A percentile compares a stretch with the other conserved stretches of the same genome.
phyloP scores from a whole-genome alignment of 2,797 vertebrate genomes.

The Harpagifer antarcticus region DNA sequence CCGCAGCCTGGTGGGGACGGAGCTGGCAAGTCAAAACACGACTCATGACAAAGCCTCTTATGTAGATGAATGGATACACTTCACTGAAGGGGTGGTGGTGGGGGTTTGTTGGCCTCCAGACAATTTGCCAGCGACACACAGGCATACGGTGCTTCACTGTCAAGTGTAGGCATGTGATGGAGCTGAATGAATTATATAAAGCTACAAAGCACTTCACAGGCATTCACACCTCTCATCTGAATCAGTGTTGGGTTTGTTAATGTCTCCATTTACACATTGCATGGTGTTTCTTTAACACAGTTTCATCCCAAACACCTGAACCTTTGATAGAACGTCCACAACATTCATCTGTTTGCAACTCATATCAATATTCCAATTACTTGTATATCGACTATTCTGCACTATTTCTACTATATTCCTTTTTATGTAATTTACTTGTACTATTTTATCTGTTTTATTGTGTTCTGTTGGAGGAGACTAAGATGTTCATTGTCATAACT shows the following conservation, averaged over 20 bases:
- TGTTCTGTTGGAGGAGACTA: no score
- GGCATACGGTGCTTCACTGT: constrained; percentile 72
- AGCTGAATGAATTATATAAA: constrained; percentile 63
- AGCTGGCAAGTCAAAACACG: constrained; percentile 90
- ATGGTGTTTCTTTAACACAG: constrained; percentile 44
- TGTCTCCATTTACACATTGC: constrained; percentile 60
- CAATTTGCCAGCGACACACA: constrained; percentile 73
- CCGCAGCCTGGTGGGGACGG: constrained; percentile 91
- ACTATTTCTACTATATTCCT: no score
- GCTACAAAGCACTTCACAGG: constrained; percentile 59
- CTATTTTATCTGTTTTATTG: no score
- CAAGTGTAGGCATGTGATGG: constrained; percentile 62
- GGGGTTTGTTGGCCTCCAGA: constrained; percentile 73
- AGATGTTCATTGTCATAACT: no score
- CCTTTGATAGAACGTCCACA: no score
- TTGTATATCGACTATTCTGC: no score
- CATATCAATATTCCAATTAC: no score
- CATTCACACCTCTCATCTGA: constrained; percentile 33
- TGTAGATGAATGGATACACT: constrained; percentile 82
- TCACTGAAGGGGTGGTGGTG: constrained; percentile 67
- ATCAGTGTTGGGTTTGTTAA: constrained; percentile 51
- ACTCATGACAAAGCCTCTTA: constrained; percentile 76
- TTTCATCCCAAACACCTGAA: no score
- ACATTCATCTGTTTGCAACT: no score
- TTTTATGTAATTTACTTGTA: no score